Evolutionary conservation across 2,888 invertebrate genomes (phyloP).

Genomic region (Dasypogon diadema): DNA sequence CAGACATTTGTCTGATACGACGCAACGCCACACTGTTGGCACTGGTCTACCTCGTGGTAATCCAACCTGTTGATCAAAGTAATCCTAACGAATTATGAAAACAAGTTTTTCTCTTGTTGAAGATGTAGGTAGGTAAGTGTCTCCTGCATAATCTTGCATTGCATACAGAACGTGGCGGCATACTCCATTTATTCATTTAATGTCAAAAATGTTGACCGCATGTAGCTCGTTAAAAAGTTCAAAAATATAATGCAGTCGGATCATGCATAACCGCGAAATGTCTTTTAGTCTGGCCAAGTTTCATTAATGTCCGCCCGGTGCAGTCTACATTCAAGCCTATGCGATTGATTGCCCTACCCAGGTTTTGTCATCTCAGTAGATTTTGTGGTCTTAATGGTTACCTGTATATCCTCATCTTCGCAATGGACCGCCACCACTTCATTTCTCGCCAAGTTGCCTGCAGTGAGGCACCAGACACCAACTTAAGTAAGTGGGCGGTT

Average conservation of each 20-base stretch:
- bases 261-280: conserved; percentile 18
- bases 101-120: conserved; percentile 8
- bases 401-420: background rate
- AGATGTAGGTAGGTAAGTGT: background rate
- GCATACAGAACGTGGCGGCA: background rate
- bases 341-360: background rate
- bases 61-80: conserved; percentile 16
- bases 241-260: background rate
- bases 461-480: background rate
- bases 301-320: background rate
- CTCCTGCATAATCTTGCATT: no score
- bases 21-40: background rate
- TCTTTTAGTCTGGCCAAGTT: background rate
- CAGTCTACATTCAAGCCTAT: no score
- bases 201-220: conserved; percentile 12
- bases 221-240: background rate
- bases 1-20: conserved; percentile 13
- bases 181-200: conserved; percentile 2
- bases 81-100: conserved; percentile 20
- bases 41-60: conserved; percentile 9
- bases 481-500: conserved; percentile 8
- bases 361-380: conserved; percentile 8
- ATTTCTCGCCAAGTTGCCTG: background rate
- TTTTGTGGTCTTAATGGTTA: conserved; percentile 1
- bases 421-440: conserved; percentile 9